phyloP scores from a whole-genome alignment of 2,113 vertebrate species.

The Paracanthobrama guichenoti region DNA sequence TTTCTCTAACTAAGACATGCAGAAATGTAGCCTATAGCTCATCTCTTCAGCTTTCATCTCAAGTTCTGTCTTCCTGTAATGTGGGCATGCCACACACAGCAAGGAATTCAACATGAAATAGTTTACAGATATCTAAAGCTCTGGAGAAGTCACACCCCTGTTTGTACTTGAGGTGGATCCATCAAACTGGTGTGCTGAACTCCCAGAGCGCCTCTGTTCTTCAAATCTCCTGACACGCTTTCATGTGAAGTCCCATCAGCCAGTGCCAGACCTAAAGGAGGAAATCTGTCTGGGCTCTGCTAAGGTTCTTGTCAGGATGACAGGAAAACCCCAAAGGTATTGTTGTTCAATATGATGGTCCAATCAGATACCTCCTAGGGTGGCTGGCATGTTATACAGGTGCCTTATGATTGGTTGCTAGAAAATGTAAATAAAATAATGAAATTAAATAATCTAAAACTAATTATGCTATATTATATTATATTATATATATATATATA shows the following conservation, averaged over 20 bases:
- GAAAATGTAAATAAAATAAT: neutral
- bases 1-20: conserved; percentile 1
- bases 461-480: no score
- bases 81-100: conserved; percentile 11
- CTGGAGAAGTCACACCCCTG: conserved; percentile 12
- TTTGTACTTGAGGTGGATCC: conserved; percentile 32
- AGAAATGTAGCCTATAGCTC: conserved; percentile 8
- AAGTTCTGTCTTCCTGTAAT: conserved; percentile 37
- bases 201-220: conserved; percentile 35
- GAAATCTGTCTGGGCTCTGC: conserved; percentile 26
- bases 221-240: conserved; percentile 39
- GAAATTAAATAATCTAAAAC: neutral
- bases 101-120: conserved; percentile 30
- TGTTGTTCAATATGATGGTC: neutral
- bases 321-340: conserved; percentile 33
- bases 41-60: conserved; percentile 34
- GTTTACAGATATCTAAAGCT: conserved; percentile 38
- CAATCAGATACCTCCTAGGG: neutral
- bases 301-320: conserved; percentile 24
- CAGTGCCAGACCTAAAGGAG: neutral
- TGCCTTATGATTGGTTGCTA: neutral
- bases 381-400: neutral
- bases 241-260: conserved; percentile 42
- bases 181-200: conserved; percentile 17
- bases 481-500: no score